Evolutionary conservation across 1,140 invertebrate genomes (phyloP), one percentile per base, ranked within the genome.

Genomic region (Caenorhabditis remanei): DNA sequence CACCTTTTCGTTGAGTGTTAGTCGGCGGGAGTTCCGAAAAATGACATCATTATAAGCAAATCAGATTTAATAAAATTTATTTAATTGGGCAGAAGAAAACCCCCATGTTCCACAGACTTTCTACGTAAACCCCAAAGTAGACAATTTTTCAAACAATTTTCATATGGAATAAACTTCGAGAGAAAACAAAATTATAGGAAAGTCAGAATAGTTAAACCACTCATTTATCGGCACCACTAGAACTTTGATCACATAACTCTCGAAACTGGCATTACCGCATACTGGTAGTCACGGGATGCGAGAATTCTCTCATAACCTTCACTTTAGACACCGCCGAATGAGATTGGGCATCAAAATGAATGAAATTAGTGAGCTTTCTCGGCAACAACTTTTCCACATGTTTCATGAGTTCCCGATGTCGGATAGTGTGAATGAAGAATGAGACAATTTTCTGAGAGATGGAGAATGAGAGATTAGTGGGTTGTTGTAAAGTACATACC

Each of bases 321-420:
- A 79, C 71, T 50, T 79, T 79, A 4, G 71, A 79, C 8, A 79
- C 71, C 9, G 46, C 46, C 8, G 71, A 50, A 50, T 71, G 65
- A 19, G 71, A 79, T 41, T 79, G 71, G 6, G 43, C 13, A n/a
- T 79, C 71, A 13, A 50, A 24, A 24, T 48, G 32, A n/a, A 79
- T 79, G 13, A 79, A 24, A 21, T 32, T 79, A 7, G 71, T 19
- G n/a, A 79, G 14, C 24, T 79, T 79, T 24, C 19, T 79, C 4
- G 71, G 71, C 9, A 79, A 24, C 19, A 50, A 21, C n/a, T 50
- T 79, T 4, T 79, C 21, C n/a, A 79, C 71, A 24, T 79, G 71
- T 50, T 79, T 79, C 71, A 79, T 79, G 21, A 79, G 46, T 11
- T 79, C 71, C 11, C 71, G 71, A 50, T 79, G 71, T 46, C 71